Percentiles rank a stretch among this genome's conserved stretches.
phyloP scores from a whole-genome alignment of 2,888 invertebrate species.

The Eupithecia pulchellata region DNA sequence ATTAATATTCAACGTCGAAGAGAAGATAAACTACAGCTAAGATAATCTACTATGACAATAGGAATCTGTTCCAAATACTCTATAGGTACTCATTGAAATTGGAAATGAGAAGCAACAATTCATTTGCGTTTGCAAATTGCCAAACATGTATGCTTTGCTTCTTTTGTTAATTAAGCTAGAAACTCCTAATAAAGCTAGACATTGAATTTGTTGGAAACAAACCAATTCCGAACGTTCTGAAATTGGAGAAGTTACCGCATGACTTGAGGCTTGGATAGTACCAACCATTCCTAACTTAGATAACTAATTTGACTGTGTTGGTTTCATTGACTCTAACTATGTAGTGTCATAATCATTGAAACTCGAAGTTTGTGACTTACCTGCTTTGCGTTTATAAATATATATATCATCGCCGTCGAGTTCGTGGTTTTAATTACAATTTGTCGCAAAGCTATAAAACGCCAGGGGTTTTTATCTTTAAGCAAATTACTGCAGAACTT shows the following conservation, averaged over 20 bases:
- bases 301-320: conserved; percentile 33
- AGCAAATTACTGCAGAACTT: conserved; percentile 58
- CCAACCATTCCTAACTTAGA: conserved; percentile 39
- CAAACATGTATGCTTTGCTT: conserved; percentile 26
- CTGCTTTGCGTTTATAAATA: neutral
- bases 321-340: conserved; percentile 18
- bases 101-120: conserved; percentile 11
- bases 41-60: neutral
- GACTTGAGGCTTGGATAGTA: conserved; percentile 28
- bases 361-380: neutral
- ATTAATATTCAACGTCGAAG: neutral
- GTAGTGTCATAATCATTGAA: conserved; percentile 6
- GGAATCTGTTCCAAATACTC: neutral
- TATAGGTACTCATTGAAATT: neutral
- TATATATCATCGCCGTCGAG: neutral
- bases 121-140: conserved; percentile 19
- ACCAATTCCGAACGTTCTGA: conserved; percentile 36
- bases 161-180: conserved; percentile 41
- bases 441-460: conserved; percentile 41
- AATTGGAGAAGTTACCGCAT: conserved; percentile 44
- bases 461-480: conserved; percentile 54
- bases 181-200: conserved; percentile 23
- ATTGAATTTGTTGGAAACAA: conserved; percentile 40
- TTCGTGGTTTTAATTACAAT: conserved; percentile 32
- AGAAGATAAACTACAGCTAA: neutral